Evolutionary conservation across 2,797 vertebrate genomes (phyloP).

Genomic region (Loris lydekkerianus): DNA sequence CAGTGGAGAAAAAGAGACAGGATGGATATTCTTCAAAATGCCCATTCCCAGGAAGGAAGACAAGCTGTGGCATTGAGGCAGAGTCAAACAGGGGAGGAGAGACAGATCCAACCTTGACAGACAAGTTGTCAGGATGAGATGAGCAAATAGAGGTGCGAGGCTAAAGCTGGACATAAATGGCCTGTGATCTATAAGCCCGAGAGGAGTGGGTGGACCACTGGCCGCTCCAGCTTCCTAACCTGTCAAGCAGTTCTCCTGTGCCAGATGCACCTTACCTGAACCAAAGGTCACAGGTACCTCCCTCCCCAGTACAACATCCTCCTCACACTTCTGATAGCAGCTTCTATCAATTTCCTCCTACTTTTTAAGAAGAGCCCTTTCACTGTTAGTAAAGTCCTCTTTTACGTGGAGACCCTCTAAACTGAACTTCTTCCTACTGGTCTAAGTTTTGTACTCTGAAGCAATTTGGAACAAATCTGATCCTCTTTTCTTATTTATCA

Average conservation of each 20-base stretch:
- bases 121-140: constrained; percentile 48
- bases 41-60: not conserved
- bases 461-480: not conserved
- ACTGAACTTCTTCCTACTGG: not conserved
- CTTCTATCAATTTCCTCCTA: not conserved
- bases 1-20: not conserved
- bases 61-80: not conserved
- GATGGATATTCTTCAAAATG: not conserved
- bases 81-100: not conserved
- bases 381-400: not conserved
- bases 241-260: not conserved
- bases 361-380: not conserved
- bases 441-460: not conserved
- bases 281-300: not conserved
- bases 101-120: constrained; percentile 36
- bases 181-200: not conserved
- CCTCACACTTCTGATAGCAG: not conserved
- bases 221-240: not conserved
- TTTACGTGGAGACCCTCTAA: constrained; percentile 28
- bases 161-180: not conserved
- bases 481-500: not conserved
- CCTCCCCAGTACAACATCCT: not conserved
- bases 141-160: not conserved
- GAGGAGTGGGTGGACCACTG: not conserved
- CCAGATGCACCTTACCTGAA: not conserved